Evolutionary conservation across 2,888 invertebrate genomes (phyloP).

Genomic region (Phortica okadai): DNA sequence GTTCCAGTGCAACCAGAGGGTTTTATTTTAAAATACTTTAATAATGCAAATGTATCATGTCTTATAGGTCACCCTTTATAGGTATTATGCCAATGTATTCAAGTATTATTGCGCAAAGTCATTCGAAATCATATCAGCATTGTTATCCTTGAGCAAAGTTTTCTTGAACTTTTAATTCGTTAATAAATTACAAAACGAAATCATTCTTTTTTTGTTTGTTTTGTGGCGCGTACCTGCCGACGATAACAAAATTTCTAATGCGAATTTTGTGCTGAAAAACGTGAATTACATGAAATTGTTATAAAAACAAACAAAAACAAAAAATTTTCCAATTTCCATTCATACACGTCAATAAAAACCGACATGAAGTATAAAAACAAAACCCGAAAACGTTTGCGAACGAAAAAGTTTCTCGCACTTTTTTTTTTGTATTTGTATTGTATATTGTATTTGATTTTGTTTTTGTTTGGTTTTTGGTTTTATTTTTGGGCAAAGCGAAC

Average conservation of each 20-base stretch:
- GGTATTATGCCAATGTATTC: too few species aligned
- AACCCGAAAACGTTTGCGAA: conserved; percentile 5
- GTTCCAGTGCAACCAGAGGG: too few species aligned
- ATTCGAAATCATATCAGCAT: too few species aligned
- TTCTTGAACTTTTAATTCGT: too few species aligned
- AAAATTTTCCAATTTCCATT: conserved; percentile 49
- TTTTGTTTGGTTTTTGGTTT: neutral
- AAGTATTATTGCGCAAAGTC: too few species aligned
- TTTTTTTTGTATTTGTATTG: neutral
- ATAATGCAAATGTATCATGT: too few species aligned
- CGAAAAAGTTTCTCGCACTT: conserved; percentile 9
- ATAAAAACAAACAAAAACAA: conserved; percentile 64
- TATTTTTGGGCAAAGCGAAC: neutral
- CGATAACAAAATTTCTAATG: conserved; percentile 33
- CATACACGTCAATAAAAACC: conserved; percentile 53
- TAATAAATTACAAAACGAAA: too few species aligned
- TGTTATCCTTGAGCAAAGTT: too few species aligned
- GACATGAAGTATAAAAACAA: conserved; percentile 37
- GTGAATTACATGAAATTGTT: conserved; percentile 51
- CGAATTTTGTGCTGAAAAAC: conserved; percentile 59
- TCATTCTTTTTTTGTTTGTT: neutral
- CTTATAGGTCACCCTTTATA: too few species aligned
- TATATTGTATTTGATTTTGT: neutral
- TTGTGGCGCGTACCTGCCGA: too few species aligned
- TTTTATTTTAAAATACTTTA: too few species aligned